A percentile compares a stretch with the other conserved stretches of the same genome.
Conservation (phyloP, 1,140 invertebrate species). For the Venustaconcha ellipsiformis region DNA sequence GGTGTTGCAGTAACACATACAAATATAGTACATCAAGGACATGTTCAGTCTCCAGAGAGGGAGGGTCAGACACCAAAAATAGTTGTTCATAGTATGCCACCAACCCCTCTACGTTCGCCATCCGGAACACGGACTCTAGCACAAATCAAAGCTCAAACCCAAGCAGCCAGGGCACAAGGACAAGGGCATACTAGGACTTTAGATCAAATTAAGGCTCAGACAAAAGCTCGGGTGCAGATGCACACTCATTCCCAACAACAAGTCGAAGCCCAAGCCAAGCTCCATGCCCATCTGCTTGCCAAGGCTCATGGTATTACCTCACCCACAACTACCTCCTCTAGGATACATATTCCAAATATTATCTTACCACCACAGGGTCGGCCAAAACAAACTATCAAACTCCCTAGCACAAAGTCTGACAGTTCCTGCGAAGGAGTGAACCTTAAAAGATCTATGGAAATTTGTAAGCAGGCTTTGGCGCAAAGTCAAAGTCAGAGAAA, state of each 20-base stretch:
- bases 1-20: background rate
- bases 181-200: conserved; percentile 59
- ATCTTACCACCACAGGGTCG: conserved; percentile 23
- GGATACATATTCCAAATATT: conserved; percentile 51
- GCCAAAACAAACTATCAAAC: conserved; percentile 29
- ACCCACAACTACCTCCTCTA: conserved; percentile 7
- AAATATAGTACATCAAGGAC: no score
- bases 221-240: conserved; percentile 52
- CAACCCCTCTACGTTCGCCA: conserved; percentile 14
- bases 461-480: conserved; percentile 78
- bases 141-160: conserved; percentile 63
- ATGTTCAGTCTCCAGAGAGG: background rate
- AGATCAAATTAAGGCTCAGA: conserved; percentile 65
- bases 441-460: conserved; percentile 93
- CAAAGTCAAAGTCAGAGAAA: conserved; percentile 27
- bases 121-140: conserved; percentile 61
- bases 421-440: conserved; percentile 77
- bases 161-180: conserved; percentile 47
- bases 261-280: conserved; percentile 28
- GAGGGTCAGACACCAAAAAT: conserved; percentile 6
- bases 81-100: conserved; percentile 7
- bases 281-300: conserved; percentile 32
- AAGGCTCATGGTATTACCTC: conserved; percentile 23
- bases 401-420: conserved; percentile 20
- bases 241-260: conserved; percentile 36